Conservation (phyloP, 2,888 invertebrate species). For the Parnassius smintheus region DNA sequence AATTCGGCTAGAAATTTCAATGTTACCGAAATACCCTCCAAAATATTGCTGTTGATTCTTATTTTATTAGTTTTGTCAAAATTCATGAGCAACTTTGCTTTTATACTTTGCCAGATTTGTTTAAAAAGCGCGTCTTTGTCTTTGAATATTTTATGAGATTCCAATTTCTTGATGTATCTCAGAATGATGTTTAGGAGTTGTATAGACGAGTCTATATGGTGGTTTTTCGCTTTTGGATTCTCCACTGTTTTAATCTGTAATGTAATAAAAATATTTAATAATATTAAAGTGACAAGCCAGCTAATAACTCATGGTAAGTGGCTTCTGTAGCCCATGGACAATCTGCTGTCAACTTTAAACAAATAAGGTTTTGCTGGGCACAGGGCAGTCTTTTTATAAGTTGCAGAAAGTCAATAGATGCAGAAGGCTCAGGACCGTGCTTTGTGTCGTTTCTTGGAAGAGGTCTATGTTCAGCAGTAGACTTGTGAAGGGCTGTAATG, state of each 20-base stretch:
- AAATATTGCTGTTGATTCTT: slow-evolving; percentile 33
- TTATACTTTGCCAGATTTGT: slow-evolving; percentile 59
- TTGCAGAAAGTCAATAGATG: too few relatives aligned
- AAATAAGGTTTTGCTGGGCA: too few relatives aligned
- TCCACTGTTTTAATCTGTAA: slow-evolving; percentile 61
- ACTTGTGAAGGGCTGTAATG: too few relatives aligned
- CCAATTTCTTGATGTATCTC: slow-evolving; percentile 64
- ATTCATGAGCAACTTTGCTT: slow-evolving; percentile 44
- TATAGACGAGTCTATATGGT: slow-evolving; percentile 58
- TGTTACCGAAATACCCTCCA: slow-evolving; percentile 55
- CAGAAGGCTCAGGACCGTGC: too few relatives aligned
- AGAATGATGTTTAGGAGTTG: slow-evolving; percentile 58
- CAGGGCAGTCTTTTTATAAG: too few relatives aligned
- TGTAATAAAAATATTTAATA: background rate
- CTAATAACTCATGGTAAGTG: too few relatives aligned
- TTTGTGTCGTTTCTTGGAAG: too few relatives aligned
- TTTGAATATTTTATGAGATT: slow-evolving; percentile 55
- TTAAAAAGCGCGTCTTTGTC: slow-evolving; percentile 56
- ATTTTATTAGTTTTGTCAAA: slow-evolving; percentile 38
- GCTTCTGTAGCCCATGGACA: too few relatives aligned
- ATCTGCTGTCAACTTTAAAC: too few relatives aligned
- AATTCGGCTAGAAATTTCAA: slow-evolving; percentile 64
- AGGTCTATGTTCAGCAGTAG: too few relatives aligned
- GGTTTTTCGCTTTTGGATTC: slow-evolving; percentile 48
- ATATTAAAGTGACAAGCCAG: too few relatives aligned